Conservation (phyloP, 2,113 vertebrate genomes). For the Willisornis vidua region DNA sequence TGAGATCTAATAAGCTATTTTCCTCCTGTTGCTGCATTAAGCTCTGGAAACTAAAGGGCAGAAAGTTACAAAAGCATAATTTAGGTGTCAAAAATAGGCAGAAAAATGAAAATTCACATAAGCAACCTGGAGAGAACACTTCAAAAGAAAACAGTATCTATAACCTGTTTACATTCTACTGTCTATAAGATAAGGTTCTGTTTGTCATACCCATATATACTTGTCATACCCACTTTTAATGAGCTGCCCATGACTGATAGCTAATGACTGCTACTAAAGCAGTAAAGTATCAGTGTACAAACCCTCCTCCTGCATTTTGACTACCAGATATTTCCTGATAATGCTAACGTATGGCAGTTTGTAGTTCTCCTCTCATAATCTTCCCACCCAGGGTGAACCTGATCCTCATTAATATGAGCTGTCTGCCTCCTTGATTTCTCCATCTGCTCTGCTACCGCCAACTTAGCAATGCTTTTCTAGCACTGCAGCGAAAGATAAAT, state of each 20-base stretch:
- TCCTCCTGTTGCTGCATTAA: not conserved
- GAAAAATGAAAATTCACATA: not conserved
- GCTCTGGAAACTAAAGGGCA: not conserved
- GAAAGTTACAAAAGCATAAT: not conserved
- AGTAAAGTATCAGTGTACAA: not conserved
- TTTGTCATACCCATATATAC: not conserved
- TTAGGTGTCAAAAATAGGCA: not conserved
- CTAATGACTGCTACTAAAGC: not conserved
- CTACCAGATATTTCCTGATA: not conserved
- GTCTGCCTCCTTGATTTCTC: not conserved
- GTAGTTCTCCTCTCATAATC: not conserved
- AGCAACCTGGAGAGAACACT: not conserved
- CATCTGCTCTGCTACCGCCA: not conserved
- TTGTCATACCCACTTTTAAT: not conserved
- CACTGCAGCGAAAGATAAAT: not conserved
- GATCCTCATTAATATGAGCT: not conserved
- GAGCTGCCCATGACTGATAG: not conserved
- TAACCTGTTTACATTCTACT: not conserved
- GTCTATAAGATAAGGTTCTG: not conserved
- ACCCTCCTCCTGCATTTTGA: not conserved
- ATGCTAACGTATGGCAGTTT: accelerated
- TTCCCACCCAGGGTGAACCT: not conserved
- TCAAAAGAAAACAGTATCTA: not conserved
- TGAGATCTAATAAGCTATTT: not conserved
- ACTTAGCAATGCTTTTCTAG: not conserved